Evolutionary conservation across 2,797 vertebrate species (phyloP).

Genomic region (Pelodytes ibericus): DNA sequence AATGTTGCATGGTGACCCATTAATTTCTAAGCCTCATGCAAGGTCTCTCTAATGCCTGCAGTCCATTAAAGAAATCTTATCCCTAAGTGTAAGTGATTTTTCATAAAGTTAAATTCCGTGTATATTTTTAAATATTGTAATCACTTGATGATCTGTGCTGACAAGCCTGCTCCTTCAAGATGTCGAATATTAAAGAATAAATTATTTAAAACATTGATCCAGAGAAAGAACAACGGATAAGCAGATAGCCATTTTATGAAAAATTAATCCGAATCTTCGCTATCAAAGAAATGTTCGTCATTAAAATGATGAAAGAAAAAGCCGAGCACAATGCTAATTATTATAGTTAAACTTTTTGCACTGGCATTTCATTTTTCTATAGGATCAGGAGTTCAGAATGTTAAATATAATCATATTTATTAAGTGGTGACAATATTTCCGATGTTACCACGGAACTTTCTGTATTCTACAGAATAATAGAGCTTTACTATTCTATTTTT

Average conservation of each 20-base stretch:
- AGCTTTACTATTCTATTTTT: no score
- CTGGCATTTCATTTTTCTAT: no score
- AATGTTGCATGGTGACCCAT: slow-evolving; percentile 79
- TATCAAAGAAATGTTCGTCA: background rate
- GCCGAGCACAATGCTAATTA: background rate
- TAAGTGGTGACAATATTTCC: no score
- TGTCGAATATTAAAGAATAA: background rate
- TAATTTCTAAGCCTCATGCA: slow-evolving; percentile 80
- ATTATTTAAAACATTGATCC: slow-evolving; percentile 3
- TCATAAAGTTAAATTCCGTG: slow-evolving; percentile 70
- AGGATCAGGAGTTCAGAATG: no score
- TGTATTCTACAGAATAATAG: no score
- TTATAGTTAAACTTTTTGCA: background rate
- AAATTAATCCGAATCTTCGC: background rate
- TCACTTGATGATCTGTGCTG: slow-evolving; percentile 69
- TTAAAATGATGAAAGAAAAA: background rate
- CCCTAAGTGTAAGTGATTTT: slow-evolving; percentile 73
- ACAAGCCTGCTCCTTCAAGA: slow-evolving; percentile 65
- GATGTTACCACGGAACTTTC: no score
- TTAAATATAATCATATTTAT: no score
- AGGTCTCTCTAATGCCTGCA: slow-evolving; percentile 77
- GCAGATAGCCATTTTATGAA: background rate
- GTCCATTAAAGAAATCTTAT: slow-evolving; percentile 79
- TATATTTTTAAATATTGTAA: slow-evolving; percentile 69
- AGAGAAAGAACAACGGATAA: background rate